Conservation (phyloP, 2,888 invertebrate genomes). For the Spisula solida region DNA sequence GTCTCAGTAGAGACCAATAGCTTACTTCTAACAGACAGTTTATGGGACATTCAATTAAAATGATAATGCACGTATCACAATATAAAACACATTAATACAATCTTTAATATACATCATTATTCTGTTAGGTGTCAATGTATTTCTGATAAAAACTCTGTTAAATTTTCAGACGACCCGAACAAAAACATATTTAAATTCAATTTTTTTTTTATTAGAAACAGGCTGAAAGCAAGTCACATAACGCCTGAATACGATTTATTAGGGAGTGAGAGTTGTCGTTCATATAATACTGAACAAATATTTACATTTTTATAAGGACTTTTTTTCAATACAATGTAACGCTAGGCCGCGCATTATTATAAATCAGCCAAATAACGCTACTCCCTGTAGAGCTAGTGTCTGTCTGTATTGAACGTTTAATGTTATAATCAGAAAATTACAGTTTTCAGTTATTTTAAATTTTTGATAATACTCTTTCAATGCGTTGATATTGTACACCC, state of each 20-base stretch:
- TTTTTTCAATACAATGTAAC: constrained; percentile 18
- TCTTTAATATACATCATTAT: background rate
- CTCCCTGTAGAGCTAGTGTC: constrained; percentile 6
- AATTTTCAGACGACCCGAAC: background rate
- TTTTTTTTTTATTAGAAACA: background rate
- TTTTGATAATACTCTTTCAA: constrained; percentile 25
- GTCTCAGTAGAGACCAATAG: no score
- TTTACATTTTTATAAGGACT: constrained; percentile 17
- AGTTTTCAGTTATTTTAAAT: constrained; percentile 47
- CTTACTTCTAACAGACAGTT: background rate
- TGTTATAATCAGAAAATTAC: constrained; percentile 52
- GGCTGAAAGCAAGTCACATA: background rate
- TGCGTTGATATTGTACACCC: constrained; percentile 29
- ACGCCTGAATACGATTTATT: background rate
- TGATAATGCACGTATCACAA: background rate
- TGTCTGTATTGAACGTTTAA: constrained; percentile 31
- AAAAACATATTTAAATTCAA: background rate
- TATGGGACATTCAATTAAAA: background rate
- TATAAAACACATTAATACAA: background rate
- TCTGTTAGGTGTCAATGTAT: background rate
- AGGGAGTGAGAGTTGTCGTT: background rate
- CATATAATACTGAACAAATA: constrained; percentile 13
- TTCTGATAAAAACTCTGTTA: background rate
- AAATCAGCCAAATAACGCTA: background rate
- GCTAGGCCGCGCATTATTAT: constrained; percentile 21